phyloP scores from a whole-genome alignment of 2,797 vertebrate species.

The Gymnocypris eckloni region DNA sequence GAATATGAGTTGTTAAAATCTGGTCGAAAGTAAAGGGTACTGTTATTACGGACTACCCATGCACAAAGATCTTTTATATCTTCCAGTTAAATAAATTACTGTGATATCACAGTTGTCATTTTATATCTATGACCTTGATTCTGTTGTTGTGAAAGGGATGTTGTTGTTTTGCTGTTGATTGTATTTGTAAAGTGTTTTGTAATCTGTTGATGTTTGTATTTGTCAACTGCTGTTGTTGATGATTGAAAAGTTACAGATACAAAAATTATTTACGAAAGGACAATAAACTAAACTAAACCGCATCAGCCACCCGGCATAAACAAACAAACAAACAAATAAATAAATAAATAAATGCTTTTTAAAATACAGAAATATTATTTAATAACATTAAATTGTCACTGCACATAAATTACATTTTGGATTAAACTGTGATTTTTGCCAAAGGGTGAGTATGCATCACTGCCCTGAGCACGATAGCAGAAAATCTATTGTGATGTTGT shows the following conservation, averaged over 20 bases:
- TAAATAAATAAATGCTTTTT: background rate
- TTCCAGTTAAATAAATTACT: no score
- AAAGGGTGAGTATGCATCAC: background rate
- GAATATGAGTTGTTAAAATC: no score
- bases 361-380: background rate
- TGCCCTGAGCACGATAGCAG: background rate
- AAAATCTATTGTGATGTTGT: constrained; percentile 19
- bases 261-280: background rate
- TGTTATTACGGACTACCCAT: no score
- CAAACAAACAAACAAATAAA: background rate
- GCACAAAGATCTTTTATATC: no score
- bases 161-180: no score
- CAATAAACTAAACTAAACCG: background rate
- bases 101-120: no score
- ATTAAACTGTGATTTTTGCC: background rate
- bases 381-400: background rate
- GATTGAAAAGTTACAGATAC: background rate
- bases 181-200: background rate
- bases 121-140: no score
- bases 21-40: no score
- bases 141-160: no score
- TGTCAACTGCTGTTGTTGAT: background rate
- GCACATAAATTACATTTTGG: background rate
- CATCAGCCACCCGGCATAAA: background rate
- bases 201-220: background rate